Conservation (phyloP, 2,888 invertebrate genomes). For the Anaspis maculata region DNA sequence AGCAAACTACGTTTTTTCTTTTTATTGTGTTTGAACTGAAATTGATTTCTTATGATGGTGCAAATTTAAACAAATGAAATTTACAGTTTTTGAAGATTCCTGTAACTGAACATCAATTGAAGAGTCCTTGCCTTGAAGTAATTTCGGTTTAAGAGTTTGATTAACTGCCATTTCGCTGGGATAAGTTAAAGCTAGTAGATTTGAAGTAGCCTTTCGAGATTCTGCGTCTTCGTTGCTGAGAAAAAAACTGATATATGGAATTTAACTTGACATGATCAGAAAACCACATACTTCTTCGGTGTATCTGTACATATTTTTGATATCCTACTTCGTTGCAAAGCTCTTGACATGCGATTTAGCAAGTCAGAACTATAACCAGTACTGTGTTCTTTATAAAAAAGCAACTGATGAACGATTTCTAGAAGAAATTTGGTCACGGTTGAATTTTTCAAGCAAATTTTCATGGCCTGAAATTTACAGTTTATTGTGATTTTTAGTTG, state of each 20-base stretch:
- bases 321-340: too few species aligned
- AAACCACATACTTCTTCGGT: too few species aligned
- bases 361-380: slow-evolving; percentile 12
- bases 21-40: slow-evolving; percentile 18
- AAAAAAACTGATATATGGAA: too few species aligned
- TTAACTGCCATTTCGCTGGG: too few species aligned
- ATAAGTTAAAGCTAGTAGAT: slow-evolving; percentile 6
- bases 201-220: slow-evolving; percentile 8
- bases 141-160: too few species aligned
- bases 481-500: not conserved
- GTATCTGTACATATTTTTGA: too few species aligned
- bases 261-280: too few species aligned
- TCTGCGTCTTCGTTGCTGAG: slow-evolving; percentile 14
- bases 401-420: slow-evolving; percentile 9
- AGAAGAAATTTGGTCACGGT: slow-evolving; percentile 9
- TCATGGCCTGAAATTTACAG: slow-evolving; percentile 11
- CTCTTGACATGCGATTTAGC: slow-evolving; percentile 12
- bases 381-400: slow-evolving; percentile 21
- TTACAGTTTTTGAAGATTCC: too few species aligned
- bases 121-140: too few species aligned
- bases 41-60: too few species aligned
- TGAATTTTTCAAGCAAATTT: slow-evolving; percentile 3
- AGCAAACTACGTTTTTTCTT: slow-evolving; percentile 1
- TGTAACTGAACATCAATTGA: too few species aligned
- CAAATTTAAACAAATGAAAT: too few species aligned